Base-by-base conservation (phyloP, 2,888 invertebrate species). In the Linnaemya tessellans region DNA sequence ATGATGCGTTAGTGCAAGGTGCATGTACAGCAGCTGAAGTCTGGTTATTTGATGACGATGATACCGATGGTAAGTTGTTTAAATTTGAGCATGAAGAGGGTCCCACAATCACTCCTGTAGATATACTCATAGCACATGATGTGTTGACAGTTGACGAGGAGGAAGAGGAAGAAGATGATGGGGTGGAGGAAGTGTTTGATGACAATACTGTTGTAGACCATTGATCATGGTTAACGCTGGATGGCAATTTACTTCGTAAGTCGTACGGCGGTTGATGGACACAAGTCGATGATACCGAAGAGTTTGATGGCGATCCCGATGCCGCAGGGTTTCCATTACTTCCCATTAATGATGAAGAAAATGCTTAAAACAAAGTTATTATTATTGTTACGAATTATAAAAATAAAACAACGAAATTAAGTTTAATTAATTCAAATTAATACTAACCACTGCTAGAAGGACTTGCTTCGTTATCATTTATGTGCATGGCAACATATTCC, bases 181-280 rank as follows among this genome's bases (percentile, higher is more conserved):
- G 18, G 43, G 38, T 68, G 46, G 67, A 67, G 22, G 60, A 65
- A 41, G 51, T 70, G 64, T 96, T 95, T 62, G 96, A 93, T 86
- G 94, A 80, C 64, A 85, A 86, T 54, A 84, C 82, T 70, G 88
- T 87, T 60, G 89, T 84, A 46, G 91, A 90, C 92, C 92, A 92
- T 80, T 92, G 92, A 56, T 92, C 92, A 73, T 92, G 92, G 18
- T 56, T 84, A 80, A 88, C 90, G 84, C 84, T 91, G 56, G 89
- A 87, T 70, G 91, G 90, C 87, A 92, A 97, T 93, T 98, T 98
- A 89, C 97, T 94, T 86, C 98, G 94, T 90, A 98, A 94, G 92
- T 98, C 98, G 92, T 98, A 98, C 2, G 98, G 98, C 88, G 97
- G 97, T 92, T 97, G 97, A 93, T 97, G 97, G 87, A 94, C 94